Conservation (phyloP, 2,113 vertebrate species). For the Cairina moschata region DNA sequence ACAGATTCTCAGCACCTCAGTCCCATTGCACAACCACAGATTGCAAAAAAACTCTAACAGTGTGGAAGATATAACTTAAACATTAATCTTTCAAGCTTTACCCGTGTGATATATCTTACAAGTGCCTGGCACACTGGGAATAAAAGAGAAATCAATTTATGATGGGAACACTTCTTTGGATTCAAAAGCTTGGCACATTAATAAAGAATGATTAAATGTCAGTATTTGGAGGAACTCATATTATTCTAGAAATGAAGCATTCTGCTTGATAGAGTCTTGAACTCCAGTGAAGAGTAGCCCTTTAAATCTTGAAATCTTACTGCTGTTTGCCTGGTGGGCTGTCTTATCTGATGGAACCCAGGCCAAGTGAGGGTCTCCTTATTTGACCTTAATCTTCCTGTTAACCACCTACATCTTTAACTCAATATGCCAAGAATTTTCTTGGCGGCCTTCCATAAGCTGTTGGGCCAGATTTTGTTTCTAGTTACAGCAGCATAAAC, state of each 20-base stretch:
- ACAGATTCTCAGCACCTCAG: not conserved
- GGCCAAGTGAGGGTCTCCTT: constrained; percentile 37
- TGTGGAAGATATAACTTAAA: constrained; percentile 17
- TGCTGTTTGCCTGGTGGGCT: constrained; percentile 3
- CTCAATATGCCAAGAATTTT: constrained; percentile 29
- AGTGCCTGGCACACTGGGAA: not conserved
- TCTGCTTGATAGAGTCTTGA: constrained; percentile 18
- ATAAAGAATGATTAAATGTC: constrained; percentile 29
- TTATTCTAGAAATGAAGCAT: constrained; percentile 19
- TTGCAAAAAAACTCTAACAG: not conserved
- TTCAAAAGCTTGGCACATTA: constrained; percentile 3
- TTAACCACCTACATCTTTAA: constrained; percentile 40
- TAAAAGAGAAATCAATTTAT: constrained; percentile 9
- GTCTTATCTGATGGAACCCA: constrained; percentile 46
- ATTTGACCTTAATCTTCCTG: constrained; percentile 55
- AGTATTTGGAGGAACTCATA: not conserved
- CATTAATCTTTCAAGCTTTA: not conserved
- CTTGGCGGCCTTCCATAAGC: constrained; percentile 29
- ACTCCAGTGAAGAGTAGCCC: not conserved
- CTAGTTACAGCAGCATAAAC: not conserved
- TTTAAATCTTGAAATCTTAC: constrained; percentile 26
- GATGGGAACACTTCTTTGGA: not conserved
- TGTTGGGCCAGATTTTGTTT: constrained; percentile 4
- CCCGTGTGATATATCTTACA: not conserved
- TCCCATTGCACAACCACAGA: not conserved